A percentile compares a stretch with the other conserved stretches of the same genome.
phyloP scores from a whole-genome alignment of 2,797 vertebrate genomes.

The Sebastes aleutianus region DNA sequence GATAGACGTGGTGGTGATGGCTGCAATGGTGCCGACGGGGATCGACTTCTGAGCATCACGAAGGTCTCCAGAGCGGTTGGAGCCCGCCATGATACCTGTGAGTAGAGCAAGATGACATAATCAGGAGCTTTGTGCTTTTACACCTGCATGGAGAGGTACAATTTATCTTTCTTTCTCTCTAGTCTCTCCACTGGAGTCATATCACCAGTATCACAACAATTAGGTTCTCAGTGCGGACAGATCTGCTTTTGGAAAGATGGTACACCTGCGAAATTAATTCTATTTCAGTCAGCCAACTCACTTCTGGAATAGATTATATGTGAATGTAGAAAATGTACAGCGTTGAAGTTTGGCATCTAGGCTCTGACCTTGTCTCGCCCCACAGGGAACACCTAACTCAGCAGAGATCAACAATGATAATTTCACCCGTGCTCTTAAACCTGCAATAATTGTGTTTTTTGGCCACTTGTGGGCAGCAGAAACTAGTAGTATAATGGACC shows the following conservation, averaged over 20 bases:
- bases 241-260: neutral
- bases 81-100: conserved; percentile 98
- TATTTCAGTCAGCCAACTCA: neutral
- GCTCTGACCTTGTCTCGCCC: neutral
- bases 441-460: neutral
- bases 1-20: conserved; percentile 94
- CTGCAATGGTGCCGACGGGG: conserved; percentile 94
- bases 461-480: neutral
- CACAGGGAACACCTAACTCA: neutral
- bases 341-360: neutral
- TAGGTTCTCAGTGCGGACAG: neutral
- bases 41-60: conserved; percentile 98
- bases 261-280: neutral
- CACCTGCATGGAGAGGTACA: neutral
- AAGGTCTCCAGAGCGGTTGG: conserved; percentile 96
- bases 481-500: no score
- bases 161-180: neutral
- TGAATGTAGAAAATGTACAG: neutral
- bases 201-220: neutral
- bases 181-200: neutral
- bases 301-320: neutral
- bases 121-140: neutral
- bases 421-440: neutral
- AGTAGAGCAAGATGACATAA: neutral
- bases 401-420: neutral